These are phyloP conservation scores for Lepidonotus clava DNA, from an alignment of 2,888 invertebrate species.

Conservation along the genomic window DNA sequence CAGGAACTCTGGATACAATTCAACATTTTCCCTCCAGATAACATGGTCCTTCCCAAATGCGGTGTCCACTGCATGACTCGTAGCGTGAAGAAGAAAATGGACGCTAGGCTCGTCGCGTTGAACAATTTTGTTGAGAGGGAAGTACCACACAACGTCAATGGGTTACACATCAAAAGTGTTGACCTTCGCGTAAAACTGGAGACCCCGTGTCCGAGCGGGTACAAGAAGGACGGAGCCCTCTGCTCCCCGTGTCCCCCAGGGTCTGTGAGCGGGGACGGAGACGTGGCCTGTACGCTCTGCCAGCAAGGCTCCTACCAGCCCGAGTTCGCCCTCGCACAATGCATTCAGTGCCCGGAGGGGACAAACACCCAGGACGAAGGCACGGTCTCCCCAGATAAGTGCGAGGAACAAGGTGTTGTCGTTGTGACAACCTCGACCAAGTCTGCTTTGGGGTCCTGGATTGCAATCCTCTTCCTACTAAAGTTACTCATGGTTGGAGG, in stretches of 20 bases:
- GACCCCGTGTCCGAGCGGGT: neutral
- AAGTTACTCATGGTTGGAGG: neutral
- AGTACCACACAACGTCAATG: neutral
- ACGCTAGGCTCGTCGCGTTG: neutral
- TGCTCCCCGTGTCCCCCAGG: neutral
- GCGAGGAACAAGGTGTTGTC: neutral
- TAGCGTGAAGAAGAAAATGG: neutral
- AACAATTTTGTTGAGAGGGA: neutral
- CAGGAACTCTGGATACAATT: neutral
- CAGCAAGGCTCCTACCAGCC: neutral
- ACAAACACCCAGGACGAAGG: neutral
- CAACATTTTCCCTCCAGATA: neutral
- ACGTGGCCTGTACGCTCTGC: neutral
- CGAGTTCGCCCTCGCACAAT: neutral
- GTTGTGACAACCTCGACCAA: neutral
- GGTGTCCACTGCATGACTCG: neutral
- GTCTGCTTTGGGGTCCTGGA: neutral
- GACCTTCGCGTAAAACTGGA: neutral
- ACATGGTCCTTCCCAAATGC: neutral
- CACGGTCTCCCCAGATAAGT: neutral
- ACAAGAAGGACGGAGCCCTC: neutral
- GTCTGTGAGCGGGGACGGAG: neutral
- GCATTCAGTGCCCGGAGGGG: neutral
- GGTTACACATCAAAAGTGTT: neutral
- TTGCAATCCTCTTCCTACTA: neutral